phyloP scores from a whole-genome alignment of 2,797 vertebrate species.

The Spatula clypeata region DNA sequence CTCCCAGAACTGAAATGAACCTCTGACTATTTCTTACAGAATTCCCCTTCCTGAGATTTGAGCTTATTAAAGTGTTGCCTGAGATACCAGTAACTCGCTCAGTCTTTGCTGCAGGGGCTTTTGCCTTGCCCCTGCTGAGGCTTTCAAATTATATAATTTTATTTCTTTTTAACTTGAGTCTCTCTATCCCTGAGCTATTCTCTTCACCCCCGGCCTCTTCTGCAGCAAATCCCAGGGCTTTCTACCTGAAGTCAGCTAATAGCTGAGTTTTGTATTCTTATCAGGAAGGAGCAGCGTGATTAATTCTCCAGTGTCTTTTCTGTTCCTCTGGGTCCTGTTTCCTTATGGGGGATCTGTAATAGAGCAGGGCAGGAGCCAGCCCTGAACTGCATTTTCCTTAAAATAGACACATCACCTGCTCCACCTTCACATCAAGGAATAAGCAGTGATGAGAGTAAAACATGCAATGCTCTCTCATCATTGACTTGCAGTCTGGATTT shows the following conservation, averaged over 20 bases:
- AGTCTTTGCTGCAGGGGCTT: conserved; percentile 27
- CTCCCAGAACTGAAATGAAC: conserved; percentile 26
- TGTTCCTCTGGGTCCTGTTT: conserved; percentile 8
- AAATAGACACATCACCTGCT: conserved; percentile 36
- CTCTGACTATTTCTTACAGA: conserved; percentile 13
- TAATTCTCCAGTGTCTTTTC: conserved; percentile 15
- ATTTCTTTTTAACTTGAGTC: neutral
- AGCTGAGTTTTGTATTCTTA: neutral
- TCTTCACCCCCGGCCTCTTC: neutral
- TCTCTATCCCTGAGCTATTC: neutral
- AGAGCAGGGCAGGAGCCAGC: neutral
- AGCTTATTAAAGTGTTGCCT: conserved; percentile 47
- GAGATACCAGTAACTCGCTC: conserved; percentile 11
- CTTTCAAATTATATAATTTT: conserved; percentile 29
- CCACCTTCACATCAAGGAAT: neutral
- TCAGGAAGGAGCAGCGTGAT: conserved; percentile 16
- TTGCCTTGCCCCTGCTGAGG: neutral
- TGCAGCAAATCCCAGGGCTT: conserved; percentile 5
- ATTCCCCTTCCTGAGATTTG: conserved; percentile 18
- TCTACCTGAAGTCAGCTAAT: conserved; percentile 24
- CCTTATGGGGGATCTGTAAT: neutral
- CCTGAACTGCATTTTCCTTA: neutral
- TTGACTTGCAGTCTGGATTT: neutral
- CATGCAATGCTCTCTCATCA: neutral
- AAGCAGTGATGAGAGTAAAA: conserved; percentile 18